phyloP scores from a whole-genome alignment of 2,888 invertebrate genomes.

The Tetragnatha montana region DNA sequence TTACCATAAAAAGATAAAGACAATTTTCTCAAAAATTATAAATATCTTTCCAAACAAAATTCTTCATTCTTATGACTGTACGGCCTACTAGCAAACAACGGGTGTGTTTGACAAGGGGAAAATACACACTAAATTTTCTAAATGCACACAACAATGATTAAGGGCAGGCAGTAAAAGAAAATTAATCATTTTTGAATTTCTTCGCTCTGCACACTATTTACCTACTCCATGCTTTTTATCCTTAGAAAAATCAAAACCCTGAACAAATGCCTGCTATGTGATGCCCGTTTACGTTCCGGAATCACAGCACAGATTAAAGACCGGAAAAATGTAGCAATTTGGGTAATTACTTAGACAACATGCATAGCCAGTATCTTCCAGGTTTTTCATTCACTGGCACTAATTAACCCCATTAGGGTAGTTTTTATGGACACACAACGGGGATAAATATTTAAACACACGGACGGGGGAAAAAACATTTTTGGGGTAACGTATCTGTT shows the following conservation, averaged over 20 bases:
- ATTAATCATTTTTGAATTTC: neutral
- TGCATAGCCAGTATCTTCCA: neutral
- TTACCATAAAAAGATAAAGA: too few species aligned
- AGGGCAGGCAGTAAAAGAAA: neutral
- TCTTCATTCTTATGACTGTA: too few species aligned
- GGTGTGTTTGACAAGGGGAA: conserved; percentile 14
- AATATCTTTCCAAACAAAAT: too few species aligned
- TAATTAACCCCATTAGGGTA: neutral
- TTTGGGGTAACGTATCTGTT: neutral
- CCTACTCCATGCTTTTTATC: neutral
- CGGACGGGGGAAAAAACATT: neutral
- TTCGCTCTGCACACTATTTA: neutral
- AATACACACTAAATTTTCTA: conserved; percentile 3
- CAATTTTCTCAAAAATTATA: too few species aligned
- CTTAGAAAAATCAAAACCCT: neutral
- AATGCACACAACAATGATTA: neutral
- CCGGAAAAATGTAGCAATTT: neutral
- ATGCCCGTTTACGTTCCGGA: neutral
- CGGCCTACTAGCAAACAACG: neutral
- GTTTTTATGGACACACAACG: neutral
- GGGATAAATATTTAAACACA: neutral
- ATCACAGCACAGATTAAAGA: neutral
- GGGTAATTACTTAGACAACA: neutral
- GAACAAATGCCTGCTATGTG: neutral
- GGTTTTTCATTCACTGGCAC: neutral